These are phyloP conservation scores for Heliothis subflexa DNA, from an alignment of 1,140 invertebrate genomes.

Conservation along the genomic window DNA sequence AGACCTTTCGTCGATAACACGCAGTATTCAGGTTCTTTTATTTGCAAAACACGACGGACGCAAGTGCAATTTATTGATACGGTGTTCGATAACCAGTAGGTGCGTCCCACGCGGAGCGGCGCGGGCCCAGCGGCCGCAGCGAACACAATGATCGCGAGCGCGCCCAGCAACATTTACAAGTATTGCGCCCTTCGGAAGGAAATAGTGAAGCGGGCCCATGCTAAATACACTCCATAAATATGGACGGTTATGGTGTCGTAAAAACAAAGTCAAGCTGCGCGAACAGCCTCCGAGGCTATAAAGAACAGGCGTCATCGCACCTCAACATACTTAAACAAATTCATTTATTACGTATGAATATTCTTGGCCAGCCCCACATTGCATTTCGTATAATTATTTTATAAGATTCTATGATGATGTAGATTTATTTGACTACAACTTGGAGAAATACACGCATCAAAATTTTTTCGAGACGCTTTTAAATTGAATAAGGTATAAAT, in stretches of 20 bases:
- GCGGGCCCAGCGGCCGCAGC: conserved; percentile 52
- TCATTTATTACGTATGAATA: conserved; percentile 49
- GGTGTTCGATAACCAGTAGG: conserved; percentile 82
- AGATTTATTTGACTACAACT: not conserved
- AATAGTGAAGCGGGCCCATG: conserved; percentile 69
- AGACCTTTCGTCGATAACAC: conserved; percentile 81
- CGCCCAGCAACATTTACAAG: conserved; percentile 65
- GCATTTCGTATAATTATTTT: conserved; percentile 46
- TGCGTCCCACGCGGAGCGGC: conserved; percentile 73
- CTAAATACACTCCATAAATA: conserved; percentile 82
- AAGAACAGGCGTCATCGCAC: conserved; percentile 71
- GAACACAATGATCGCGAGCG: conserved; percentile 64
- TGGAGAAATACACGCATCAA: not conserved
- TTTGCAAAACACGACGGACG: conserved; percentile 78
- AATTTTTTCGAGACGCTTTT: not conserved
- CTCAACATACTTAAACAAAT: conserved; percentile 49
- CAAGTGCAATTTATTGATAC: conserved; percentile 84
- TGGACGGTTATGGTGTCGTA: conserved; percentile 77
- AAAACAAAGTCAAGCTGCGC: conserved; percentile 84
- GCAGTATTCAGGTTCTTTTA: conserved; percentile 75
- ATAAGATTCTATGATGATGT: conserved; percentile 31
- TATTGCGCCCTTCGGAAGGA: conserved; percentile 73
- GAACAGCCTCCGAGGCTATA: conserved; percentile 68
- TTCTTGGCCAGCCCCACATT: conserved; percentile 26
- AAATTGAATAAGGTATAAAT: too few relatives aligned